Evolutionary conservation across 2,113 vertebrate species (phyloP).

Genomic region (Ranitomeya imitator): DNA sequence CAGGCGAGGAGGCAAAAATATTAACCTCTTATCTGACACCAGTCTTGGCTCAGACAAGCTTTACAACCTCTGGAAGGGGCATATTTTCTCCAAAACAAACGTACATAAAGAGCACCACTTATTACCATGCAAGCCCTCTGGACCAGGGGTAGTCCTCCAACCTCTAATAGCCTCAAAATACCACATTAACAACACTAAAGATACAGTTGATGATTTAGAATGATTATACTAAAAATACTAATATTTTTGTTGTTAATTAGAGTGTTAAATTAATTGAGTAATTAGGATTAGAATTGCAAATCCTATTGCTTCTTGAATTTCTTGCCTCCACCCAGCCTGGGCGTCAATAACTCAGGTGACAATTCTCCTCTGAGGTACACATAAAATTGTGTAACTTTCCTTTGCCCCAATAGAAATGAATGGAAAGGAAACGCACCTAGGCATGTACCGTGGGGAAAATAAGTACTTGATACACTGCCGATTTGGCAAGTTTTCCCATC

Average conservation of each 20-base stretch:
- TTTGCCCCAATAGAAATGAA: neutral
- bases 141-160: neutral
- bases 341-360: neutral
- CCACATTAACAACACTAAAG: neutral
- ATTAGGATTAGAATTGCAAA: neutral
- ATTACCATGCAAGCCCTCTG: neutral
- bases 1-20: conserved; percentile 33
- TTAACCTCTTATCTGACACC: conserved; percentile 36
- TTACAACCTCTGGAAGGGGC: conserved; percentile 4
- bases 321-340: neutral
- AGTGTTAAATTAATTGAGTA: neutral
- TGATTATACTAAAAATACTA: neutral
- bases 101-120: neutral
- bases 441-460: no score
- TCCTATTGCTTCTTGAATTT: neutral
- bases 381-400: neutral
- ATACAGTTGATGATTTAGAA: neutral
- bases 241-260: neutral
- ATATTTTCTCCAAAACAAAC: neutral
- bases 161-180: neutral
- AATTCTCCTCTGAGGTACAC: neutral
- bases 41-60: neutral
- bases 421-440: neutral
- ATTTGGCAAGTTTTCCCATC: no score
- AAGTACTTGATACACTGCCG: no score